These are phyloP conservation scores for Psophia crepitans DNA, from an alignment of 2,113 vertebrate genomes.

Conservation along the genomic window DNA sequence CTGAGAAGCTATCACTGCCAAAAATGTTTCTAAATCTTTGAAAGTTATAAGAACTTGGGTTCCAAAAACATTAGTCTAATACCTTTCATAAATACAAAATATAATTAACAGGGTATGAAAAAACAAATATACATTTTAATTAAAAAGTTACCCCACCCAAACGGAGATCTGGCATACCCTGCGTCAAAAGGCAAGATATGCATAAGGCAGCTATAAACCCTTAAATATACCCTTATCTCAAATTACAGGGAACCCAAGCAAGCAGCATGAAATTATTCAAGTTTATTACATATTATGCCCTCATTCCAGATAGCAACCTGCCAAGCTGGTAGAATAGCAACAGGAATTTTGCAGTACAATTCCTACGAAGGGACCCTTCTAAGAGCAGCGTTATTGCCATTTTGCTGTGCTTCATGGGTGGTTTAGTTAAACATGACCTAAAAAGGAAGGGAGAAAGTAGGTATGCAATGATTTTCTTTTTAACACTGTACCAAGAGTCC, in stretches of 20 bases:
- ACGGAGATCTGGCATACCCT: background rate
- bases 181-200: background rate
- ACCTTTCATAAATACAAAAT: background rate
- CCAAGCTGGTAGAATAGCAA: background rate
- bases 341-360: background rate
- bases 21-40: background rate
- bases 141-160: background rate
- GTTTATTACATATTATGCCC: background rate
- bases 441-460: conserved; percentile 10
- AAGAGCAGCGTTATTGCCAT: background rate
- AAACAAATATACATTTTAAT: background rate
- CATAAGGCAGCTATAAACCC: background rate
- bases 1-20: background rate
- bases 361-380: background rate
- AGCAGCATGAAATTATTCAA: background rate
- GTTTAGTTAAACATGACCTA: background rate
- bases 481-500: background rate
- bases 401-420: background rate
- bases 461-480: background rate
- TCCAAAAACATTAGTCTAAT: background rate
- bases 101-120: background rate
- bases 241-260: background rate
- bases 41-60: background rate
- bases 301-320: background rate
- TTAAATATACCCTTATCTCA: background rate